Conservation (phyloP, 1,140 invertebrate genomes). For the Drosophila arizonae region DNA sequence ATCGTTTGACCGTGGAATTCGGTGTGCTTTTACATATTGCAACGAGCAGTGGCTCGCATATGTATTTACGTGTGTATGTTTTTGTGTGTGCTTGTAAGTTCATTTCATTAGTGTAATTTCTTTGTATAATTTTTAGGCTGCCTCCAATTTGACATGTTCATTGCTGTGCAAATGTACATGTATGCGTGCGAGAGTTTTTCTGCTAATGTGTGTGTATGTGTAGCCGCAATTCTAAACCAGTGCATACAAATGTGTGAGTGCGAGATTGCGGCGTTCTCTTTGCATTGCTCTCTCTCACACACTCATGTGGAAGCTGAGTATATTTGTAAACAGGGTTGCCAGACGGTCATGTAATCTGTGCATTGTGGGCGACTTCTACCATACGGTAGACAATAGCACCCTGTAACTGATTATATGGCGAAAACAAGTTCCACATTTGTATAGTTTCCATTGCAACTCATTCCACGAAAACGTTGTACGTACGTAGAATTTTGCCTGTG, state of each 20-base stretch:
- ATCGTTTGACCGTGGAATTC: conserved; percentile 47
- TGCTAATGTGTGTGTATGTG: conserved; percentile 20
- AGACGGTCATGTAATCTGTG: conserved; percentile 30
- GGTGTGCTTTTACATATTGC: conserved; percentile 52
- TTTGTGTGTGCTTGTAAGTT: conserved; percentile 21
- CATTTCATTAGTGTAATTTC: conserved; percentile 67
- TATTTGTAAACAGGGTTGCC: conserved; percentile 62
- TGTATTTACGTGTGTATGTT: neutral
- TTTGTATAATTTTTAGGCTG: conserved; percentile 68
- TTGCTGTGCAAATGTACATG: conserved; percentile 34
- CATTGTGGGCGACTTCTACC: neutral
- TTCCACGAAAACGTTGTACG: conserved; percentile 24
- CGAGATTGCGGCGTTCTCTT: conserved; percentile 38
- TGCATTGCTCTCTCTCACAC: conserved; percentile 46
- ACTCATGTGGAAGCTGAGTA: conserved; percentile 73
- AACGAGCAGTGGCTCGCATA: conserved; percentile 44
- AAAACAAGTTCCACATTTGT: conserved; percentile 43
- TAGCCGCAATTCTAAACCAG: conserved; percentile 66
- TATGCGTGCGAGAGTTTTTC: conserved; percentile 25
- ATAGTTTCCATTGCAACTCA: conserved; percentile 29
- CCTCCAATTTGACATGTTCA: conserved; percentile 66
- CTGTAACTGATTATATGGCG: conserved; percentile 22
- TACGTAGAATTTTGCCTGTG: conserved; percentile 37
- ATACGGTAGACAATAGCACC: conserved; percentile 19
- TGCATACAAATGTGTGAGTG: conserved; percentile 27